Percentiles rank a stretch among this genome's conserved stretches.
Evolutionary conservation across 2,797 vertebrate genomes (phyloP).

Genomic region (Pristis pectinata): DNA sequence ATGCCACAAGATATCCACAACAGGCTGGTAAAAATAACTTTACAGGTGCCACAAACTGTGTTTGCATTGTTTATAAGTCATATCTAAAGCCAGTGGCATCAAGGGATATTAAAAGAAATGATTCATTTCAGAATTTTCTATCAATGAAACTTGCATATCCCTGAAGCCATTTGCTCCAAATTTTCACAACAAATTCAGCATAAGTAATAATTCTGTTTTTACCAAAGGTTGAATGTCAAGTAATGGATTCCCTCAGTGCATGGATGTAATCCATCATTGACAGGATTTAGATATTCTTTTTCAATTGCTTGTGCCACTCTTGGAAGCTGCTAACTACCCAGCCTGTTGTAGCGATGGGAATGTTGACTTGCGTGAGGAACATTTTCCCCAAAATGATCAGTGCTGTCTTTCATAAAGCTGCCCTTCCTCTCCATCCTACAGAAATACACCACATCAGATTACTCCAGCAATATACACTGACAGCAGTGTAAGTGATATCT

Average conservation of each 20-base stretch:
- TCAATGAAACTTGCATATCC: not conserved
- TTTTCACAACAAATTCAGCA: not conserved
- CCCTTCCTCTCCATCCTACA: not conserved
- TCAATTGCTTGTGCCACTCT: not conserved
- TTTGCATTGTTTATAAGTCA: not conserved
- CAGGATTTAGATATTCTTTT: not conserved
- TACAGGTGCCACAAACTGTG: not conserved
- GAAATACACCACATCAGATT: not conserved
- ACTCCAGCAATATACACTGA: not conserved
- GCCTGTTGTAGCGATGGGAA: not conserved
- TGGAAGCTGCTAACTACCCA: not conserved
- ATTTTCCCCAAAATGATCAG: not conserved
- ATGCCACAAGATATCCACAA: not conserved
- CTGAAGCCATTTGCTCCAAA: not conserved
- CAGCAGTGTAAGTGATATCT: not conserved
- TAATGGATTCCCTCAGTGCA: not conserved
- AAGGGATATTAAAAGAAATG: not conserved
- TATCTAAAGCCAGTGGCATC: not conserved
- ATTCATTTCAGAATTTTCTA: not conserved
- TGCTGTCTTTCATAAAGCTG: not conserved
- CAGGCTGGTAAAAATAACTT: not conserved
- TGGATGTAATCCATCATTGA: not conserved
- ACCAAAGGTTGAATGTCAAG: constrained; percentile 11
- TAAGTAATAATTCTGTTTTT: not conserved
- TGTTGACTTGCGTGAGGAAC: not conserved